A percentile compares a stretch with the other conserved stretches of the same genome.
Evolutionary conservation across 2,797 vertebrate species (phyloP).

Genomic region (Parauchenoglanis ngamensis): DNA sequence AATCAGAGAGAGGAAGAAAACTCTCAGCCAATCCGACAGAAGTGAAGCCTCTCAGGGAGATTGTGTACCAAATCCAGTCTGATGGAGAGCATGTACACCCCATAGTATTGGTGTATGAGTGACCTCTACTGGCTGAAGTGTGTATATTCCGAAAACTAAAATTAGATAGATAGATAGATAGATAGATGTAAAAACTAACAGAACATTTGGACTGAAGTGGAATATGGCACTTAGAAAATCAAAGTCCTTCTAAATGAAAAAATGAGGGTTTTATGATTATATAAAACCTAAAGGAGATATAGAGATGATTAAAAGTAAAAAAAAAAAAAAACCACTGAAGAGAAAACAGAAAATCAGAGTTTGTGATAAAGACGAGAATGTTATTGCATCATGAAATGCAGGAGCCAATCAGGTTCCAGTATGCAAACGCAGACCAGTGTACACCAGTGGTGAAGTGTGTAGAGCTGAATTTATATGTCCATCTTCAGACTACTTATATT

Average conservation of each 20-base stretch:
- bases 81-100: background rate
- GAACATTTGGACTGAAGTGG: background rate
- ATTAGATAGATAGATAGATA: background rate
- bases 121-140: background rate
- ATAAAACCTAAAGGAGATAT: background rate
- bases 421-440: background rate
- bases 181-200: background rate
- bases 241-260: background rate
- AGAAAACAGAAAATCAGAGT: background rate
- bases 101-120: background rate
- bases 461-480: background rate
- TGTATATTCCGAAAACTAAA: background rate
- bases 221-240: background rate
- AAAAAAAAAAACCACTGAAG: background rate
- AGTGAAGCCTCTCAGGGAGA: background rate
- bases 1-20: constrained; percentile 7
- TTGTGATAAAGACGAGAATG: background rate
- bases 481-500: background rate
- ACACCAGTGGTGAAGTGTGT: background rate
- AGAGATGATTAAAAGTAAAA: background rate
- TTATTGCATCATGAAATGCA: background rate
- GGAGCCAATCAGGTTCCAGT: no score
- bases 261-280: background rate
- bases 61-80: background rate
- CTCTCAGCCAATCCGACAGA: constrained; percentile 3